Base-by-base conservation (phyloP, 2,797 vertebrate genomes). In the Melanotaenia boesemani region DNA sequence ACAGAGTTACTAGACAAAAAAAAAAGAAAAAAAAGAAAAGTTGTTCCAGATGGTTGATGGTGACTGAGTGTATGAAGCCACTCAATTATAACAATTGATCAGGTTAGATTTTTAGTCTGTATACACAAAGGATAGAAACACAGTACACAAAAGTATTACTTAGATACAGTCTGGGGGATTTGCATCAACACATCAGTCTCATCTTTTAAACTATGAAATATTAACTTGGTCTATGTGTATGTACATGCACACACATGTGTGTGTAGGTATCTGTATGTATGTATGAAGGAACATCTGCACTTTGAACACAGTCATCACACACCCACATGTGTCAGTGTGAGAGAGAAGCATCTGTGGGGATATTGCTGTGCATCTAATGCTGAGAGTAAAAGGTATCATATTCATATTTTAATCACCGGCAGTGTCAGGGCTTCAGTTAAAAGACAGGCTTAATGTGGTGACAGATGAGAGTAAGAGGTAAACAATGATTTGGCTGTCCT, bases 331-430 rank as follows among this genome's bases (percentile, higher is more conserved):
- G 74, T 74, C 67, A 44, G 41, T 62, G 52, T 68, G 81, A 81
- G 75, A 72, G 69, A 77, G 54, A 54, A 83, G 82, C 86, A 91
- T 91, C 83, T 91, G 87, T 84, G 68, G 83, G 80, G 88, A 86
- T 80, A 91, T 76, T 83, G 84, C 79, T 81, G 81, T 63, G 60
- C 74, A 73, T 89, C 85, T 79, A 88, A 85, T 88, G 80, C 72
- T 55, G 59, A 66, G 83, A 84, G 82, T 79, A 81, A 88, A 89
- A 91, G 85, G 91, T 94, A 93, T 91, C 77, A 84, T 90, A 88
- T 93, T 93, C 91, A 90, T 93, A 93, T 93, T 89, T 91, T 89
- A 90, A 92, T 89, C 89, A 84, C 86, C 80, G 73, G 56, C 80
- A 22, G 74, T 80, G 83, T 82, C 60, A 50, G 68, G 67, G 72